These are phyloP conservation scores for Idaea aversata DNA, from an alignment of 2,888 invertebrate species.

Conservation along the genomic window DNA sequence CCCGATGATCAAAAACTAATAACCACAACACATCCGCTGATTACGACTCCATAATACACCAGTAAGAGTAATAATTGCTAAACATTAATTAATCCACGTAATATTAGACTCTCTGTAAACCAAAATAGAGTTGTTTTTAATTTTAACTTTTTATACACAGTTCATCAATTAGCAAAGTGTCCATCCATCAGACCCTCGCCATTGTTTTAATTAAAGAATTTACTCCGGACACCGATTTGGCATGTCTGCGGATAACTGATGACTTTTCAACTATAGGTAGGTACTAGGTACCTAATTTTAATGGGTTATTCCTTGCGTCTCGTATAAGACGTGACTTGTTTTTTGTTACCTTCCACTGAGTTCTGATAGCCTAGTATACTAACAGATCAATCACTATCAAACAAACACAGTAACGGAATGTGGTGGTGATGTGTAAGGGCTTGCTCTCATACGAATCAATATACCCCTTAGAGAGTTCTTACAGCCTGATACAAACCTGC, in stretches of 20 bases:
- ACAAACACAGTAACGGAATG: too few relatives aligned
- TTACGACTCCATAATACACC: not conserved
- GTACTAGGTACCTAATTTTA: not conserved
- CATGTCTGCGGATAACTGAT: constrained; percentile 31
- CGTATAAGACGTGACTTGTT: too few relatives aligned
- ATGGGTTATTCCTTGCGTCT: not conserved
- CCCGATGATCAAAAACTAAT: not conserved
- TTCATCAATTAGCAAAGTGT: constrained; percentile 48
- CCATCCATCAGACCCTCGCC: constrained; percentile 49
- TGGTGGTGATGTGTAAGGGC: too few relatives aligned
- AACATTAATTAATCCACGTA: not conserved
- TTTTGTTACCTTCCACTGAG: too few relatives aligned
- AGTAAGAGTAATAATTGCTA: not conserved
- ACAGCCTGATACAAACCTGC: too few relatives aligned
- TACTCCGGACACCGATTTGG: constrained; percentile 31
- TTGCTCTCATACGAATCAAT: too few relatives aligned
- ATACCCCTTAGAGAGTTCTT: too few relatives aligned
- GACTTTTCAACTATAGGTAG: constrained; percentile 15
- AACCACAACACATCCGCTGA: not conserved
- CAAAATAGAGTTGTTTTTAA: not conserved
- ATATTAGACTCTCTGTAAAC: not conserved
- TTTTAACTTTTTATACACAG: constrained; percentile 18
- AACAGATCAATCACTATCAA: too few relatives aligned
- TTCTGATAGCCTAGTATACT: too few relatives aligned
- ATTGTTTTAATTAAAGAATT: constrained; percentile 57